Evolutionary conservation across 2,888 invertebrate genomes (phyloP), one percentile per base, ranked within the genome.

Genomic region (Lithodes maja): DNA sequence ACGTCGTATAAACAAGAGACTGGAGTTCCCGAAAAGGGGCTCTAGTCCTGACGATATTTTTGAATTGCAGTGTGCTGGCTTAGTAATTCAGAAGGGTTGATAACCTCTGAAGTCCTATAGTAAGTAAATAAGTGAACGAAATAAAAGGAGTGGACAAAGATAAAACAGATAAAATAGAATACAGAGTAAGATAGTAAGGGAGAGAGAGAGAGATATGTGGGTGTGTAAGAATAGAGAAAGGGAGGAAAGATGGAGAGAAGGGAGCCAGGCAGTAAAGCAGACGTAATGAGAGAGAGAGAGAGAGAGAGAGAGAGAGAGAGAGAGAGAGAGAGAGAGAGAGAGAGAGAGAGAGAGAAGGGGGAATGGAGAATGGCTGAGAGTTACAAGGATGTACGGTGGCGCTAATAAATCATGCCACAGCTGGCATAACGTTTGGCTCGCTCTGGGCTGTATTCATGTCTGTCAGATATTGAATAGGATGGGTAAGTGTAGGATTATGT

Each of bases 321-420:
- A 68, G 61, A 17, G 69, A 15, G 68, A 55, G 69, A 68, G 82
- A 69, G 82, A 80, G 79, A 80, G 54, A 80, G 53, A 80, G 79
- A 54, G 17, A 12, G 50, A 50, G 50, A 52, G 69, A 68, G 61
- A 5, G 69, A 15, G 68, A 7, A 71, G 82, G 52, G 50, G 0
- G 15, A 15, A 53, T 3, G 53, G 3, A 53, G 15, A 1, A 53
- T 15, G 78, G 5, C 2, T 15, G 78, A 53, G n/a, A 74, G 74
- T 3, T n/a, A n/a, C 33, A 33, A 33, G 33, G 33, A 33, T 33
- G 33, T 33, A 33, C 33, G 33, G 33, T 33, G 33, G 0, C 33
- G 33, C 33, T 33, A 33, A 33, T 33, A 33, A 33, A 33, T 33
- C 33, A 33, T 33, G 33, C 33, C 33, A 33, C 33, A 33, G 33